Percentiles rank a stretch among this genome's conserved stretches.
Evolutionary conservation across 1,140 invertebrate species (phyloP).

Genomic region (Teleopsis dalmanni): DNA sequence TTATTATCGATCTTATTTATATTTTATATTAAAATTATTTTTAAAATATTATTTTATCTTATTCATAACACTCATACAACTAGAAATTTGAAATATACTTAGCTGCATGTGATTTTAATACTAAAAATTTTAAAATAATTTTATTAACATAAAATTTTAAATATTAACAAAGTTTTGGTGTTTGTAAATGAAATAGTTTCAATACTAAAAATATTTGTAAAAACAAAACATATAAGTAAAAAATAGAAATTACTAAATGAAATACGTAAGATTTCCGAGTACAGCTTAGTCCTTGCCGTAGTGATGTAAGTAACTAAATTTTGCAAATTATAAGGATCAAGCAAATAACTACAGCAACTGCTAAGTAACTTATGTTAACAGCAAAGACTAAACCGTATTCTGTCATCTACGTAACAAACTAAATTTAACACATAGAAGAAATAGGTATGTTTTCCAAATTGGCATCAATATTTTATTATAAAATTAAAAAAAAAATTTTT

Average conservation of each 20-base stretch:
- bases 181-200: background rate
- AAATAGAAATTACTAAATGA: conserved; percentile 1
- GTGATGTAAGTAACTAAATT: conserved; percentile 37
- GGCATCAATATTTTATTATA: no score
- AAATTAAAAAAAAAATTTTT: no score
- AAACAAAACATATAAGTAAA: background rate
- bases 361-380: conserved; percentile 25
- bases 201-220: background rate
- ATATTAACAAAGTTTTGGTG: background rate
- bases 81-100: no score
- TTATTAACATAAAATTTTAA: background rate
- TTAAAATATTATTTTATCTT: background rate
- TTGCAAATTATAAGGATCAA: background rate
- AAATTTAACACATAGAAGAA: no score
- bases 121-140: background rate
- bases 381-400: conserved; percentile 44
- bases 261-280: conserved; percentile 24
- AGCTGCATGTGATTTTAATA: background rate
- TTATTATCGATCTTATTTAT: no score
- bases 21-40: background rate
- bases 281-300: conserved; percentile 43
- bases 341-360: background rate
- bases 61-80: background rate
- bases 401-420: conserved; percentile 13
- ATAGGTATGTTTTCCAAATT: no score